A percentile compares a stretch with the other conserved stretches of the same genome.
Conservation (phyloP, 2,888 invertebrate genomes). For the Eucera pruinosa region DNA sequence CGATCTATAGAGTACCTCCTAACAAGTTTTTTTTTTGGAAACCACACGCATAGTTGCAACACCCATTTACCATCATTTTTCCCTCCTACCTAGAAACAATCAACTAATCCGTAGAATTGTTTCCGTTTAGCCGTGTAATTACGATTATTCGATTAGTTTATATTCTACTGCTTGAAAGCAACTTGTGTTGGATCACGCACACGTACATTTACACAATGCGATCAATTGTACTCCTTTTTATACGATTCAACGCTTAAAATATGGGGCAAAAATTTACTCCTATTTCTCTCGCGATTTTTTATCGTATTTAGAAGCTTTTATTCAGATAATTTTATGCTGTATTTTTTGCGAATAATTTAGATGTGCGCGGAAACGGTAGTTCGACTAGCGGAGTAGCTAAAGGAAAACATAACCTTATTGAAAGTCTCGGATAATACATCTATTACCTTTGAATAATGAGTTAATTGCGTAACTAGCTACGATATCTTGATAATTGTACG, state of each 20-base stretch:
- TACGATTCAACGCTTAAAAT: too few species aligned
- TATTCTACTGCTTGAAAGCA: conserved; percentile 30
- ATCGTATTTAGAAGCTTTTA: too few species aligned
- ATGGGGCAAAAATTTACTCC: too few species aligned
- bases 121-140: neutral
- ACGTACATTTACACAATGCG: neutral
- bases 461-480: conserved; percentile 54
- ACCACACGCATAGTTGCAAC: neutral
- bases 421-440: neutral
- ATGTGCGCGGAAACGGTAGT: neutral
- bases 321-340: too few species aligned
- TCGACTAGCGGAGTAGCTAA: neutral
- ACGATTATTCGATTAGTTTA: conserved; percentile 14
- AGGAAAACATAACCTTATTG: conserved; percentile 54
- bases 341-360: too few species aligned
- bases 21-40: conserved; percentile 44
- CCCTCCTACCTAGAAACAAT: too few species aligned
- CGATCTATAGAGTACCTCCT: conserved; percentile 51
- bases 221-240: neutral
- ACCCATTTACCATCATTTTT: too few species aligned
- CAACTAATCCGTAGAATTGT: too few species aligned
- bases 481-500: conserved; percentile 11
- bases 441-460: conserved; percentile 15
- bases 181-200: too few species aligned
- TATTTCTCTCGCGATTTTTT: too few species aligned